Evolutionary conservation across 2,113 vertebrate species (phyloP).

Genomic region (Spheniscus mendiculus): DNA sequence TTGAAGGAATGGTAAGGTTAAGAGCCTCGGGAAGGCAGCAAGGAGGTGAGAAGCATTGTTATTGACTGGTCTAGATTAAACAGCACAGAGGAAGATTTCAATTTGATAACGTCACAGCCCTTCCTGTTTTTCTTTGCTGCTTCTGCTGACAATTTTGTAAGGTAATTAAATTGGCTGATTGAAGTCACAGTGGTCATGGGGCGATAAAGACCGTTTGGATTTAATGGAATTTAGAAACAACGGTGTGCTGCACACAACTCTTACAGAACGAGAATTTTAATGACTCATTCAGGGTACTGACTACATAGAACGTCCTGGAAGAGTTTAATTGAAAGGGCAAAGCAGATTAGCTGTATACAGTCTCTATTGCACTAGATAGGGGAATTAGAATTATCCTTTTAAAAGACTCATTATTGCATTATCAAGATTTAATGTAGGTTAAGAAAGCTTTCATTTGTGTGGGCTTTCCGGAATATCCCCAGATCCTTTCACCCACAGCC

Average conservation of each 20-base stretch:
- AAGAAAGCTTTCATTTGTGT: constrained; percentile 70
- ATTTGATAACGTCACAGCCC: constrained; percentile 80
- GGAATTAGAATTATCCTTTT: constrained; percentile 81
- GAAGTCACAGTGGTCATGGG: constrained; percentile 84
- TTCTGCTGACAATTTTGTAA: constrained; percentile 82
- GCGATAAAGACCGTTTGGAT: constrained; percentile 86
- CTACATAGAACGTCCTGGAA: constrained; percentile 78
- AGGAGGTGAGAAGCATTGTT: constrained; percentile 69
- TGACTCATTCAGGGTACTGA: constrained; percentile 81
- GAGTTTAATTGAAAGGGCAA: constrained; percentile 87
- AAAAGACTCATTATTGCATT: constrained; percentile 83
- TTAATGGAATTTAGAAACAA: constrained; percentile 86
- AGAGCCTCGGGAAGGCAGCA: constrained; percentile 65
- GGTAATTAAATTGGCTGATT: constrained; percentile 88
- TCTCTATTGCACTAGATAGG: constrained; percentile 79
- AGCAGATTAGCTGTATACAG: constrained; percentile 80
- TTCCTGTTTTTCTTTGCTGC: constrained; percentile 80
- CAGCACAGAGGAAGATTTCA: constrained; percentile 77
- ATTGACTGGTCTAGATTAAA: constrained; percentile 81
- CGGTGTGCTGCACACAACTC: constrained; percentile 77
- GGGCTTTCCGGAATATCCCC: constrained; percentile 55
- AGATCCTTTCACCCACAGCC: constrained; percentile 20
- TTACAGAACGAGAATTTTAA: constrained; percentile 83
- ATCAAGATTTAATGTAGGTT: constrained; percentile 83
- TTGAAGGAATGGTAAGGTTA: constrained; percentile 72